A percentile compares a stretch with the other conserved stretches of the same genome.
Conservation (phyloP, 2,797 vertebrate genomes). For the Chlorospingus semifuscus region DNA sequence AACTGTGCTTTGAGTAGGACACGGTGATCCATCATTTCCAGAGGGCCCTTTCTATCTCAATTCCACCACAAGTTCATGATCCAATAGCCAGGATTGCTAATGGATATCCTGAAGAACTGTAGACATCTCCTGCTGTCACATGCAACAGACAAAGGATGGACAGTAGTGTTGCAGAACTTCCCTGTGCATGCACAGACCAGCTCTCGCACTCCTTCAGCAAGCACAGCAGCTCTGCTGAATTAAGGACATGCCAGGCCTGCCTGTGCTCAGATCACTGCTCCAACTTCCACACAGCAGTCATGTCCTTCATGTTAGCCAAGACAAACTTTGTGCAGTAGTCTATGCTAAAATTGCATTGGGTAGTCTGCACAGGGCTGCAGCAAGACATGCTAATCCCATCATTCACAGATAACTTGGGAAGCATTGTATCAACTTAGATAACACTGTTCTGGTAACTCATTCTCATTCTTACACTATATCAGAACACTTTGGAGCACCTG, state of each 20-base stretch:
- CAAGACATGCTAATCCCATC: neutral
- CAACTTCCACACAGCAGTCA: neutral
- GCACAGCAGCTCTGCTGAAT: neutral
- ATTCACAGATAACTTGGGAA: neutral
- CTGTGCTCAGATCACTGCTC: neutral
- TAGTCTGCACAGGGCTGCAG: neutral
- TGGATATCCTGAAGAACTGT: neutral
- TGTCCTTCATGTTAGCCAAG: neutral
- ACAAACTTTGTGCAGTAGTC: neutral
- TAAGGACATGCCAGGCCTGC: neutral
- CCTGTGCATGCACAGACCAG: neutral
- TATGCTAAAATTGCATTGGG: neutral
- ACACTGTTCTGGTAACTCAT: neutral
- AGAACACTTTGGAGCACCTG: neutral
- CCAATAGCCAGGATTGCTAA: neutral
- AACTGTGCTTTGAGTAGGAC: neutral
- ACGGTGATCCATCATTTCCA: neutral
- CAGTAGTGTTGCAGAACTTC: neutral
- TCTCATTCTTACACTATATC: neutral
- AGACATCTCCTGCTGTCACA: fast-evolving
- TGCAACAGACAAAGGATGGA: neutral
- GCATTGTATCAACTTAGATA: neutral
- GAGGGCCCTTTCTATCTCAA: neutral
- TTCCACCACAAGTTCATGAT: neutral
- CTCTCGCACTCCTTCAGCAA: neutral